These are phyloP conservation scores for Hipparchia sbordonii DNA, from an alignment of 2,888 invertebrate genomes.

Conservation along the genomic window DNA sequence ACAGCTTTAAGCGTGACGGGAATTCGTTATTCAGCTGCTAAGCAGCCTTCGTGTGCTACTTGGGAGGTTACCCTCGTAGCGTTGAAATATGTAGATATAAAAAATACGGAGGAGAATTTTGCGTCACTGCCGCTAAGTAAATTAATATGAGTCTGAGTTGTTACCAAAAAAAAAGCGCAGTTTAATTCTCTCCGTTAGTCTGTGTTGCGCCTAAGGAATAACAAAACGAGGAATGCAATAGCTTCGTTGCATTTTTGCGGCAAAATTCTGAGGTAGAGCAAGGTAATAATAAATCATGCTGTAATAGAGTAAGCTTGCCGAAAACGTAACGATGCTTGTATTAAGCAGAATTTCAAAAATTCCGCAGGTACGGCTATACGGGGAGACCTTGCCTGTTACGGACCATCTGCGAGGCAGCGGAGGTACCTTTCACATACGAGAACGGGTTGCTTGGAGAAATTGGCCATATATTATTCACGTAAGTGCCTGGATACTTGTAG, in stretches of 20 bases:
- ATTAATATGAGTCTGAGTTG: too few relatives aligned
- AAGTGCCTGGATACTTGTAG: constrained; percentile 75
- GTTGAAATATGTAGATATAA: too few relatives aligned
- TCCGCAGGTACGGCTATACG: constrained; percentile 83
- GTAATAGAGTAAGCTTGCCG: constrained; percentile 20
- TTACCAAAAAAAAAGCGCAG: too few relatives aligned
- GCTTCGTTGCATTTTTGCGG: not conserved
- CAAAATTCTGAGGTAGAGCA: too few relatives aligned
- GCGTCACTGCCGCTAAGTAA: too few relatives aligned
- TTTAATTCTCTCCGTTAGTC: too few relatives aligned
- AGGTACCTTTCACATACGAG: constrained; percentile 85
- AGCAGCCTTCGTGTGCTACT: too few relatives aligned
- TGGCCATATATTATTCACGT: constrained; percentile 89
- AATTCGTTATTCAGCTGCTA: too few relatives aligned
- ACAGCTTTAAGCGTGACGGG: too few relatives aligned
- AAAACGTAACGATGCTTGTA: constrained; percentile 18
- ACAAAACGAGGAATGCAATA: not conserved
- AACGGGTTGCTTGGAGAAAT: constrained; percentile 89
- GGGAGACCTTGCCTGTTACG: constrained; percentile 88
- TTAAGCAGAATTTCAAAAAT: constrained; percentile 42
- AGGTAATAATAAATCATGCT: constrained; percentile 10
- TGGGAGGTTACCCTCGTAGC: too few relatives aligned
- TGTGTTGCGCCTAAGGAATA: too few relatives aligned
- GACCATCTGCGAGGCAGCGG: constrained; percentile 89
- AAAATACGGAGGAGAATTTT: too few relatives aligned